Evolutionary conservation across 53 echinoderm and acorn worm species (phyloP).

Genomic region (Apostichopus leukothele): DNA sequence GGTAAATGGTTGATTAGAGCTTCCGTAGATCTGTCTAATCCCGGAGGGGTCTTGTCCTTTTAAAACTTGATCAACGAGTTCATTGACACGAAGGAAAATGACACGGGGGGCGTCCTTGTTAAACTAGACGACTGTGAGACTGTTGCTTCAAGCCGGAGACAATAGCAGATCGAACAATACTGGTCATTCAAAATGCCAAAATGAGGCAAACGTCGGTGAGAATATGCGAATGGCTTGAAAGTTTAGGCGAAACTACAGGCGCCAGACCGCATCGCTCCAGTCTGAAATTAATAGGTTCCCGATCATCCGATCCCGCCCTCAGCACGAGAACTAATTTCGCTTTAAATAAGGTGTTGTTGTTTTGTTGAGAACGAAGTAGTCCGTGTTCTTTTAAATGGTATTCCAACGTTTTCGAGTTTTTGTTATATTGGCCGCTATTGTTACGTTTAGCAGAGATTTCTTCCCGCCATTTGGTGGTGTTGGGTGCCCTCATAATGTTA

Average conservation of each 20-base stretch:
- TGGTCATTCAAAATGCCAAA: constrained; percentile 6
- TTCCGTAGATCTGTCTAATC: background rate
- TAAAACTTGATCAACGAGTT: background rate
- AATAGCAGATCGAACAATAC: constrained; percentile 18
- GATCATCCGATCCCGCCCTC: constrained; percentile 3
- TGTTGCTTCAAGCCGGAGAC: background rate
- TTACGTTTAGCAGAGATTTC: constrained; percentile 25
- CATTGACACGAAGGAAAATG: constrained; percentile 41
- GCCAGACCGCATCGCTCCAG: background rate
- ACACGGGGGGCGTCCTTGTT: constrained; percentile 41
- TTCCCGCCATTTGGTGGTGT: constrained; percentile 20
- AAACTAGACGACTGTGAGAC: background rate
- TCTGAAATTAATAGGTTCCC: background rate
- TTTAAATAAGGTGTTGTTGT: constrained; percentile 32
- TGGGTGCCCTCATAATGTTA: background rate
- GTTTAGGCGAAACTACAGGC: background rate
- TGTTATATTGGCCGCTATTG: background rate
- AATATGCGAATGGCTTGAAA: background rate
- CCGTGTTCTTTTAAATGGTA: background rate
- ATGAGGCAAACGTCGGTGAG: background rate
- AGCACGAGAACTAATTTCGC: constrained; percentile 44
- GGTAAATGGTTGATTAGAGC: background rate
- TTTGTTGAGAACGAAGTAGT: constrained; percentile 10
- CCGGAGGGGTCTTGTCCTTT: background rate
- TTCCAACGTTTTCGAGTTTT: background rate